Evolutionary conservation across 2,797 vertebrate genomes (phyloP), one percentile per base, ranked within the genome.

Genomic region (Zalophus californianus): DNA sequence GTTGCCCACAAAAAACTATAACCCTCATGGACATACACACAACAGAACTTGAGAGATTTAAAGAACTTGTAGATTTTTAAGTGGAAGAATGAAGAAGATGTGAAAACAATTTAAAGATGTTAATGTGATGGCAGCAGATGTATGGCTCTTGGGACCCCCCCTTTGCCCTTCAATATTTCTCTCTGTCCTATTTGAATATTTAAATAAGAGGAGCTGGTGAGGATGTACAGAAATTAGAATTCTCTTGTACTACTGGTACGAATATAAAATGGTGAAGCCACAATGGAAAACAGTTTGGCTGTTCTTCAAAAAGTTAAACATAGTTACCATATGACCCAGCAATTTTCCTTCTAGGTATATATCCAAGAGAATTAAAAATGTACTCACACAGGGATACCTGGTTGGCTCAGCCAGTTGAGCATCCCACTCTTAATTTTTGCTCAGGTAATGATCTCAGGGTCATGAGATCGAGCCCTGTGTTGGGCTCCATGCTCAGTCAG

Each of bases 231-330:
- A 87, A 93, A 90, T 38, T 44, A 23, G 32, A 87, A 78, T 7
- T 85, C 32, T 86, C 38, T 86, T 82, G 82, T 12, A 90, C 56
- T 83, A 21, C 50, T 96, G 60, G 9, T 48, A 1, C 3, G 4
- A 92, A 92, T n/a, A 11, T 44, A 95, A 95, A 93, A 75, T 83
- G 62, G 12, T 48, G 2, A 75, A 56, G 50, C 44, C 13, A 64
- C 29, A 85, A 23, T 64, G 20, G 5, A 77, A 78, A 82, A 78
- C 38, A 73, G 38, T 89, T 50, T 73, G 48, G 80, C 15, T 95
- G 44, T 93, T 91, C 32, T 27, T 95, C n/a, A 32, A 58, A 60
- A 73, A 82, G 62, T 84, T 90, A 66, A 96, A 94, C 38, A 85
- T 5, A 93, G 21, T 72, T 87, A 72, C 1, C n/a, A 52, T 38